phyloP scores from a whole-genome alignment of 30 jellyfish, hydroid and myxozoan species.

The Turritopsis dohrnii region DNA sequence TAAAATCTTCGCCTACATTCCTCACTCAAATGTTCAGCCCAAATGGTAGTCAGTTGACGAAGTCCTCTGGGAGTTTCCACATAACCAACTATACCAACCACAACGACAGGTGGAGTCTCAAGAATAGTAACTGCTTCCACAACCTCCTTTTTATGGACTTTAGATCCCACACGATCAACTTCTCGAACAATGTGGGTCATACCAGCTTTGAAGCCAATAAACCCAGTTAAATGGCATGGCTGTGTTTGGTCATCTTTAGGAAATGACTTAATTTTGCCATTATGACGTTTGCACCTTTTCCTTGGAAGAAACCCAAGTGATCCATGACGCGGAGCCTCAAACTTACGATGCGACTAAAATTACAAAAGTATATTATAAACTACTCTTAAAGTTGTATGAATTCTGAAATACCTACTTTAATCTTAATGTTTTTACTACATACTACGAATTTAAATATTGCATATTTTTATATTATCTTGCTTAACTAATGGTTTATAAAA shows the following conservation, averaged over 20 bases:
- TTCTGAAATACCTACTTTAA: too few relatives aligned
- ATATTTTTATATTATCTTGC: too few relatives aligned
- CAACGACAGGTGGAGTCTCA: slow-evolving; percentile 97
- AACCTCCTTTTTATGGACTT: slow-evolving; percentile 97
- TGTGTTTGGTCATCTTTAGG: slow-evolving; percentile 95
- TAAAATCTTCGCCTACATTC: slow-evolving; percentile 97
- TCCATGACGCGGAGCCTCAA: slow-evolving; percentile 99
- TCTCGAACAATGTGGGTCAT: slow-evolving; percentile 99
- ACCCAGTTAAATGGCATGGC: slow-evolving; percentile 98
- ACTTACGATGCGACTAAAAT: slow-evolving; percentile 97
- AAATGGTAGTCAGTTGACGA: slow-evolving; percentile 89
- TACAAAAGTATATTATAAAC: not conserved
- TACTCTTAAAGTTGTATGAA: too few relatives aligned
- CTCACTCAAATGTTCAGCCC: slow-evolving; percentile 99
- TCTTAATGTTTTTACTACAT: too few relatives aligned
- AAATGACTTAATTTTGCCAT: slow-evolving; percentile 93
- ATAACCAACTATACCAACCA: slow-evolving; percentile 98
- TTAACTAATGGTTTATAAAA: too few relatives aligned
- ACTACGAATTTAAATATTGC: too few relatives aligned
- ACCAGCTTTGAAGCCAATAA: slow-evolving; percentile 99
- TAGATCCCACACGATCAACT: slow-evolving; percentile 99
- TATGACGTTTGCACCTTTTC: slow-evolving; percentile 85
- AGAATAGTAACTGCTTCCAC: slow-evolving; percentile 99
- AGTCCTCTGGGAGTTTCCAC: slow-evolving; percentile 99
- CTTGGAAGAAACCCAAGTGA: slow-evolving; percentile 98